Evolutionary conservation across 1,140 invertebrate genomes (phyloP).

Genomic region (Caligus rogercresseyi): DNA sequence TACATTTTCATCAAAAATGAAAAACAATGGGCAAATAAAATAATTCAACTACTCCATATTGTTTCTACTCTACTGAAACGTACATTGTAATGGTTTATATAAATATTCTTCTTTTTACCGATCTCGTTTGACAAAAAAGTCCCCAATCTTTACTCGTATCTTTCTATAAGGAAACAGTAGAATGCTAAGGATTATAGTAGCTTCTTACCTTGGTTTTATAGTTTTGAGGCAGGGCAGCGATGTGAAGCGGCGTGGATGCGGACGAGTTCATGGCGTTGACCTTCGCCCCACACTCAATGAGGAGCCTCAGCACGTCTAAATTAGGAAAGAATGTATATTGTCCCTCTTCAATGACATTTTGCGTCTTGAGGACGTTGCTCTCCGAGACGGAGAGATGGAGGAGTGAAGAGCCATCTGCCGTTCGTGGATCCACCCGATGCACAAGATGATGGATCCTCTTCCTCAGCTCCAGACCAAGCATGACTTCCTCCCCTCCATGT

Average conservation of each 20-base stretch:
- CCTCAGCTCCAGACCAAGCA: conserved; percentile 21
- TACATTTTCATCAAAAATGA: no score
- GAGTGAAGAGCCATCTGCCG: conserved; percentile 51
- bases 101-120: background rate
- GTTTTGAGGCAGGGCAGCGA: conserved; percentile 51
- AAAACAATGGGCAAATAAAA: background rate
- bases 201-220: conserved; percentile 43
- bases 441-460: conserved; percentile 21
- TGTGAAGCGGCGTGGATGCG: conserved; percentile 48
- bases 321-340: conserved; percentile 29
- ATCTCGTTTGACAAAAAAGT: background rate
- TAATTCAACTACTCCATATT: background rate
- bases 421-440: conserved; percentile 40
- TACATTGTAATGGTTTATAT: background rate
- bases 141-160: no score
- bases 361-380: conserved; percentile 55
- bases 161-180: background rate
- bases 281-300: conserved; percentile 6
- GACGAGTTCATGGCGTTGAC: conserved; percentile 21
- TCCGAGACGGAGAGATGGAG: conserved; percentile 60
- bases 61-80: background rate
- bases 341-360: conserved; percentile 53
- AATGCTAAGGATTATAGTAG: conserved; percentile 16
- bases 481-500: conserved; percentile 31
- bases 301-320: conserved; percentile 10